phyloP scores from a whole-genome alignment of 2,113 vertebrate species.

The Cyprinodon variegatus region DNA sequence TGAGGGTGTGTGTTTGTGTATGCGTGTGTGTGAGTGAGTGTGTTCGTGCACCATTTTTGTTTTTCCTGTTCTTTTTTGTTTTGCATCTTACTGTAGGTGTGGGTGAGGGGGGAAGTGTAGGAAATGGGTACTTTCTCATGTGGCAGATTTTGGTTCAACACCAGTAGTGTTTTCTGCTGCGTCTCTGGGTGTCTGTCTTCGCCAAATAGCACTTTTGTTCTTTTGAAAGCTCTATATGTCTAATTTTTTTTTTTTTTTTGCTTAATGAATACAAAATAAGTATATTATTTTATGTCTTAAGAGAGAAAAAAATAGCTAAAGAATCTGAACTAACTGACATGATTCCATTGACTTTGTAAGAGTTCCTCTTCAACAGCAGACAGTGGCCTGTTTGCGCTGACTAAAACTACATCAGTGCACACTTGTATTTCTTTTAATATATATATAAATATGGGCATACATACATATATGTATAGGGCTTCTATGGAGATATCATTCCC shows the following conservation, averaged over 20 bases:
- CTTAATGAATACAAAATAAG: constrained; percentile 84
- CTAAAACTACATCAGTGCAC: constrained; percentile 76
- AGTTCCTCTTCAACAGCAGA: constrained; percentile 76
- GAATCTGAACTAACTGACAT: constrained; percentile 85
- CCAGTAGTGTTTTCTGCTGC: constrained; percentile 79
- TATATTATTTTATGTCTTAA: constrained; percentile 86
- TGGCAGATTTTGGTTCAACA: constrained; percentile 76
- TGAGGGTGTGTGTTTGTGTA: constrained; percentile 23
- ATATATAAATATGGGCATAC: constrained; percentile 84
- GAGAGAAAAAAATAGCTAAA: constrained; percentile 82
- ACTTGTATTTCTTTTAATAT: constrained; percentile 81
- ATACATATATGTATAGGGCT: constrained; percentile 86
- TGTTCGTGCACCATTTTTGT: constrained; percentile 9
- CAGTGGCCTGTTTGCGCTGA: constrained; percentile 83
- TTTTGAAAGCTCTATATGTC: constrained; percentile 83
- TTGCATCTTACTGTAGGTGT: constrained; percentile 20
- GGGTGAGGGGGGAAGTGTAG: constrained; percentile 29
- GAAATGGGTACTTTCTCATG: constrained; percentile 65
- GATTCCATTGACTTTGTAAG: constrained; percentile 83
- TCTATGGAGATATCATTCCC: constrained; percentile 74
- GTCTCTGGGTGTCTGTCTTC: constrained; percentile 81
- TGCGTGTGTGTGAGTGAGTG: constrained; percentile 6
- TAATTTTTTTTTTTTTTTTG: constrained; percentile 75
- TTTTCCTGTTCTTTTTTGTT: neutral
- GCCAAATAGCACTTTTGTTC: constrained; percentile 84